Conservation (phyloP, 2,888 invertebrate genomes). For the Ctena decussata region DNA sequence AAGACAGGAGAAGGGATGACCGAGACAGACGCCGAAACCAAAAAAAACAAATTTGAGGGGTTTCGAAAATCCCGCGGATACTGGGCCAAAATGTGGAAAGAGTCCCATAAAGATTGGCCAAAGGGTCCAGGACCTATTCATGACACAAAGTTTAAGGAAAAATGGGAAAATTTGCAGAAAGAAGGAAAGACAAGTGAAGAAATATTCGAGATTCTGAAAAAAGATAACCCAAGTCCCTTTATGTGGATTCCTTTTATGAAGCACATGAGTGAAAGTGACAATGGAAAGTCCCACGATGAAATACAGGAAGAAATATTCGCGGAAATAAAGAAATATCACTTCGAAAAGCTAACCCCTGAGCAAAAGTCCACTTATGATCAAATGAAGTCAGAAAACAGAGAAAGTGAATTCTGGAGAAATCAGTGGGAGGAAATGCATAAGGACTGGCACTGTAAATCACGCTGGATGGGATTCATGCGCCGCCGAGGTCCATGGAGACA, state of each 20-base stretch:
- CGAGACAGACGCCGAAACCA: not conserved
- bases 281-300: not conserved
- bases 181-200: not conserved
- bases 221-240: not conserved
- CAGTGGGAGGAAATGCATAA: not conserved
- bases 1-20: not conserved
- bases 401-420: constrained; percentile 2
- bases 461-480: not conserved
- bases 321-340: not conserved
- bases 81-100: not conserved
- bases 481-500: not conserved
- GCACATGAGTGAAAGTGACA: not conserved
- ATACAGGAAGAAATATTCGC: not conserved
- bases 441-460: not conserved
- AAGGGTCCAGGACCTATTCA: not conserved
- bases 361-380: not conserved
- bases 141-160: not conserved
- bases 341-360: not conserved
- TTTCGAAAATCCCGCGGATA: not conserved
- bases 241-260: not conserved
- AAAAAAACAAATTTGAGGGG: not conserved
- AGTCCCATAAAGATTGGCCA: not conserved
- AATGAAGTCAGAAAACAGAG: not conserved
- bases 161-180: not conserved
- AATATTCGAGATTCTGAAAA: not conserved